Conservation (phyloP, 2,888 invertebrate species). For the Candidula unifasciata region DNA sequence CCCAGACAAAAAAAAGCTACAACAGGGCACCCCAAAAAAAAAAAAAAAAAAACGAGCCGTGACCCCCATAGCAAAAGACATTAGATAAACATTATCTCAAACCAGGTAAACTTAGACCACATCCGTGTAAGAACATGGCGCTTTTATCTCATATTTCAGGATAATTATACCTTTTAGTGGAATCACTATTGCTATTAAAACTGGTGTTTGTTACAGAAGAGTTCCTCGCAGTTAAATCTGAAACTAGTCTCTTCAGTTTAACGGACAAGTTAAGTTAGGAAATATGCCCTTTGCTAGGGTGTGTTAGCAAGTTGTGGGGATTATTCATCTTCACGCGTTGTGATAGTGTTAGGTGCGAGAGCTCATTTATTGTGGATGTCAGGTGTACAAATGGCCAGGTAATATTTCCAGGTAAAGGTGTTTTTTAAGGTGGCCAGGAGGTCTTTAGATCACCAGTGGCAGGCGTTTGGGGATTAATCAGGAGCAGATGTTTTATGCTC, state of each 20-base stretch:
- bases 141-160: background rate
- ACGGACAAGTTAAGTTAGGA: background rate
- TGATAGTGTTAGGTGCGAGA: background rate
- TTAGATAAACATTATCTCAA: background rate
- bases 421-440: background rate
- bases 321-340: background rate
- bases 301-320: background rate
- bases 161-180: conserved; percentile 11
- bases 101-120: background rate
- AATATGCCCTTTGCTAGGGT: background rate
- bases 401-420: background rate
- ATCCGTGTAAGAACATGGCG: background rate
- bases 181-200: background rate
- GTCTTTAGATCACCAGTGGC: background rate
- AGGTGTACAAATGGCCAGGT: background rate
- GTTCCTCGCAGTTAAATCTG: background rate
- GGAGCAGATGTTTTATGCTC: background rate
- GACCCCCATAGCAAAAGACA: too few species aligned
- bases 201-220: background rate
- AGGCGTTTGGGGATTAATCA: background rate
- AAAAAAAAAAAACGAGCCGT: background rate
- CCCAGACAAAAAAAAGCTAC: too few species aligned
- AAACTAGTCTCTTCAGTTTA: background rate
- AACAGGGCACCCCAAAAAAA: too few species aligned
- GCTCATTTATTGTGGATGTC: background rate